Evolutionary conservation across 2,797 vertebrate genomes (phyloP), one percentile per base, ranked within the genome.

Genomic region (Gallirallus australis): DNA sequence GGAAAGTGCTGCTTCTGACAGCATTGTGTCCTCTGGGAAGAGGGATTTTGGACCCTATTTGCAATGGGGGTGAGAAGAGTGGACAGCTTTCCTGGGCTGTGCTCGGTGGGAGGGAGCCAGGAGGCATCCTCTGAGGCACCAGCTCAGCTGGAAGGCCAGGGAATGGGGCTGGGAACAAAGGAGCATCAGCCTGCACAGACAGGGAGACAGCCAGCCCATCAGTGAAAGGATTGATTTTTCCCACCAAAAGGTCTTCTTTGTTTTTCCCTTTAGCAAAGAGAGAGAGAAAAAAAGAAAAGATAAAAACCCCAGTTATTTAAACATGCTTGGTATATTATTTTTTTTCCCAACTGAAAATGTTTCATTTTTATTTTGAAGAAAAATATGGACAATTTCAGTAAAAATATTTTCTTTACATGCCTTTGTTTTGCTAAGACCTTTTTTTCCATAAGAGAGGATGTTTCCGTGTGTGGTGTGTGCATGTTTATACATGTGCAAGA

Each of bases 111-210:
- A 93, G 86, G 69, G 52, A 94, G 79, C 85, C 6, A 30, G 71
- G 88, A 96, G 75, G 83, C 86, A 84, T 94, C 91, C 91, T 96
- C 82, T 82, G 90, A 91, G 93, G 94, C 93, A 95, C 68, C 86
- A 85, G 94, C 94, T 96, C 95, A 93, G 95, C 95, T 95, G 94
- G 95, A 90, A 92, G 77, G 95, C 95, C 11, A 20, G 65, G 81
- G 81, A 95, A 66, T 3, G 7, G 78, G 66, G 92, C 82, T 82
- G 89, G 77, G 83, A 96, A 96, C 96, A 97, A 96, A 96, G 82
- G 45, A 93, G 19, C 40, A 82, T 96, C 88, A 96, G 90, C 91
- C 47, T 94, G 40, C 69, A 66, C 86, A 94, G 72, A 66, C 79
- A 90, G 89, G 81, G 95, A 95, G 79, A 92, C 65, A 91, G 94